Evolutionary conservation across 2,888 invertebrate species (phyloP).

Genomic region (Mongoloraphidia duomilia): DNA sequence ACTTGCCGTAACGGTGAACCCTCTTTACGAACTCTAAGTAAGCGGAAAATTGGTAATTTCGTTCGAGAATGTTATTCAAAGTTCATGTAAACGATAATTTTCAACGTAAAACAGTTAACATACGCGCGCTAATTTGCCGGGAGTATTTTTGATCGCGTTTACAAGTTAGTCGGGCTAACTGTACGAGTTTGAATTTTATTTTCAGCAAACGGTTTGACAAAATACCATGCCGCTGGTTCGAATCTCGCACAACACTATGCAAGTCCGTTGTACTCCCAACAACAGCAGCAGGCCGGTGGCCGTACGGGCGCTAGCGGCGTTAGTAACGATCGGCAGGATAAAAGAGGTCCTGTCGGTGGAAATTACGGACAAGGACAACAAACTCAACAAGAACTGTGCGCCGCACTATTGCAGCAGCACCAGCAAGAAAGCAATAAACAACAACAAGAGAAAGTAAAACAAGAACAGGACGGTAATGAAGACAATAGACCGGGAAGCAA

Average conservation of each 20-base stretch:
- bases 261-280: constrained; percentile 14
- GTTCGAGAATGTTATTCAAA: too few relatives aligned
- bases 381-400: constrained; percentile 24
- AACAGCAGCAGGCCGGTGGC: constrained; percentile 22
- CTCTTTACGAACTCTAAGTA: too few relatives aligned
- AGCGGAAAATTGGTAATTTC: too few relatives aligned
- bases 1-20: too few relatives aligned
- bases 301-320: constrained; percentile 19
- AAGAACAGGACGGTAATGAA: constrained; percentile 10
- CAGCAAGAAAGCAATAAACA: constrained; percentile 17
- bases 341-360: constrained; percentile 16
- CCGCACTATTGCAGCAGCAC: constrained; percentile 25
- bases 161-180: too few relatives aligned
- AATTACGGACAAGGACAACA: constrained; percentile 18
- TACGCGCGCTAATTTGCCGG: too few relatives aligned
- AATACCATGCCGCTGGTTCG: constrained; percentile 6
- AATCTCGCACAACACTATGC: constrained; percentile 10
- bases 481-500: constrained; percentile 4
- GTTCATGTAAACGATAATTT: too few relatives aligned
- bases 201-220: constrained; percentile 1
- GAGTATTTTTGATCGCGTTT: neutral
- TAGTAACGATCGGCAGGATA: constrained; percentile 24
- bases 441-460: constrained; percentile 15
- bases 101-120: too few relatives aligned
- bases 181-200: neutral